phyloP scores from a whole-genome alignment of 1,140 invertebrate species.

The Venustaconcha ellipsiformis region DNA sequence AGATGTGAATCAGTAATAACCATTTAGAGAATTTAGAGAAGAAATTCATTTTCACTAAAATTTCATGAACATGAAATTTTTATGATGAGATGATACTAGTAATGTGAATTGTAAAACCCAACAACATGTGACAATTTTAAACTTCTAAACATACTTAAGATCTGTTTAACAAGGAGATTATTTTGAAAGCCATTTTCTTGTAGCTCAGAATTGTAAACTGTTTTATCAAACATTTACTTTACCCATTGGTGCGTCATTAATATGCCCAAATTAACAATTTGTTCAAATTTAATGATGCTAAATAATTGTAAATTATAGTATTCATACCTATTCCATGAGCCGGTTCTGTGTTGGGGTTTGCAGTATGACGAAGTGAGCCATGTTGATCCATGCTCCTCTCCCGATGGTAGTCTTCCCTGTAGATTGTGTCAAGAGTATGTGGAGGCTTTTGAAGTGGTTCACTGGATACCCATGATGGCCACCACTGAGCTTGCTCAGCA shows the following conservation, averaged over 20 bases:
- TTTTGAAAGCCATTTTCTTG: background rate
- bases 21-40: no score
- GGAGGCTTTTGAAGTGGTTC: conserved; percentile 45
- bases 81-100: no score
- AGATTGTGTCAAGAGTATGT: conserved; percentile 52
- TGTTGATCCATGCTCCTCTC: conserved; percentile 29
- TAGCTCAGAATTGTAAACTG: background rate
- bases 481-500: conserved; percentile 52
- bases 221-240: background rate
- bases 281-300: background rate
- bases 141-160: background rate
- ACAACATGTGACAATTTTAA: no score
- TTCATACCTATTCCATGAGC: conserved; percentile 55
- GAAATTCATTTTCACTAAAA: no score
- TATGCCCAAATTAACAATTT: no score
- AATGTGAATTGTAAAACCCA: background rate
- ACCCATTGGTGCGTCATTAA: background rate
- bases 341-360: conserved; percentile 55
- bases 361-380: conserved; percentile 47
- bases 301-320: background rate
- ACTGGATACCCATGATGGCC: conserved; percentile 49
- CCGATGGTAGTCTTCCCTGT: conserved; percentile 50
- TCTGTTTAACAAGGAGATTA: conserved; percentile 4
- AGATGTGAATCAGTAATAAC: no score
- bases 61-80: no score